Evolutionary conservation across 1,140 invertebrate genomes (phyloP), one percentile per base, ranked within the genome.

Genomic region (Platyscapa corneri): DNA sequence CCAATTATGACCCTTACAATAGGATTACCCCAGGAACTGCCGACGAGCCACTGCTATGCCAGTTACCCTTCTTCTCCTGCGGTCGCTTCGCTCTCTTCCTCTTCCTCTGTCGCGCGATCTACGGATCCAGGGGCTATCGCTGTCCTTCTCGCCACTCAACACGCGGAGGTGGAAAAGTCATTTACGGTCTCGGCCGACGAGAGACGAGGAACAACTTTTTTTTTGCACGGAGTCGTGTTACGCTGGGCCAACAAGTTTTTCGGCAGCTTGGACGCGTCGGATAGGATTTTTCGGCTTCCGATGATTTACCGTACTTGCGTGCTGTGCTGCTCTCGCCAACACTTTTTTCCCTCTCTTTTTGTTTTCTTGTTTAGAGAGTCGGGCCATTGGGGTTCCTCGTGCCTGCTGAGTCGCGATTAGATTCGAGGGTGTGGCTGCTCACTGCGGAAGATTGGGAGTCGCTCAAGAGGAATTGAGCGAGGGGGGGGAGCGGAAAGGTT

Each of bases 1-100:
- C 85, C 85, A 86, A 86, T 86, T 86, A 86, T 83, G 85, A 86
- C 70, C 85, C 81, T 78, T 64, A 86, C 85, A 86, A 86, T 86
- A 65, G 85, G 85, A 86, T 86, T 86, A 86, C 75, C 75, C 39
- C 27, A 32, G 56, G 74, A 76, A 32, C 46, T 32, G 30, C 49
- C 82, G 34, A 77, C 39, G 83, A 84, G 83, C 30, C 49, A 16
- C 49, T 53, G 18, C 49, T 30, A 39, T 20, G 67, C 67, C 10
- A 67, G 67, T 39, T 72, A 37, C 67, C 74, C 32, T 37, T 37
- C 32, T 42, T 42, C 70, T 60, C 56, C 67, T 16, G 70, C 18
- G 49, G 49, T 16, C 65, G 8, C 77, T 32, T 77, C 37, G 0
- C 64, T 2, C 30, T 46, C 67, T 30, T 46, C 30, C 56, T 67